A percentile compares a stretch with the other conserved stretches of the same genome.
Conservation (phyloP, 2,797 vertebrate genomes). For the Leucoraja ocellata region DNA sequence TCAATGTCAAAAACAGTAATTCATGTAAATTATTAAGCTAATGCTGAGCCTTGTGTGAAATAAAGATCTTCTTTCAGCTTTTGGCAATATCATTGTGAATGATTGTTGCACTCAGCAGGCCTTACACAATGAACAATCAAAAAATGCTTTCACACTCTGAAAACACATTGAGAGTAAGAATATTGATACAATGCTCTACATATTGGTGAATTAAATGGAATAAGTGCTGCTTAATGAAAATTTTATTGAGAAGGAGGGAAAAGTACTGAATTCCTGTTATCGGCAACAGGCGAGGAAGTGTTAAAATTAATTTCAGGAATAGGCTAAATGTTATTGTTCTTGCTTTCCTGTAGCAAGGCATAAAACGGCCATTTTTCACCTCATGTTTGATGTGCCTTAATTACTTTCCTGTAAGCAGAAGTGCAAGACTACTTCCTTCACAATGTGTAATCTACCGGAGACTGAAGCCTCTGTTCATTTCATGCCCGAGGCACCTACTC, state of each 20-base stretch:
- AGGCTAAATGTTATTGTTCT: not conserved
- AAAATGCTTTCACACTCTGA: constrained; percentile 13
- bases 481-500: not conserved
- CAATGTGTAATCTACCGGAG: not conserved
- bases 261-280: not conserved
- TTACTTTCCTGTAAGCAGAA: not conserved
- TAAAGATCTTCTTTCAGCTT: constrained; percentile 10
- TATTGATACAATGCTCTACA: not conserved
- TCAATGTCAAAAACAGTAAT: not conserved
- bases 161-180: not conserved
- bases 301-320: not conserved
- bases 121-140: constrained; percentile 3
- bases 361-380: not conserved
- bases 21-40: not conserved
- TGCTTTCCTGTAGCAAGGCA: not conserved
- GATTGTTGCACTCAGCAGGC: not conserved
- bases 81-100: not conserved
- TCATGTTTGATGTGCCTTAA: not conserved
- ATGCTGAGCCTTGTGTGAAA: not conserved
- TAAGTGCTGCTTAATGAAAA: not conserved
- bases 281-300: not conserved
- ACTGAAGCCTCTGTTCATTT: not conserved
- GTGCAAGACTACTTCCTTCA: not conserved
- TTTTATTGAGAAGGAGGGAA: not conserved
- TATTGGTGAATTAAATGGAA: not conserved